Percentiles rank a stretch among this genome's conserved stretches.
These are phyloP conservation scores for Drosophila birchii DNA, from an alignment of 2,888 invertebrate species.

Conservation along the genomic window DNA sequence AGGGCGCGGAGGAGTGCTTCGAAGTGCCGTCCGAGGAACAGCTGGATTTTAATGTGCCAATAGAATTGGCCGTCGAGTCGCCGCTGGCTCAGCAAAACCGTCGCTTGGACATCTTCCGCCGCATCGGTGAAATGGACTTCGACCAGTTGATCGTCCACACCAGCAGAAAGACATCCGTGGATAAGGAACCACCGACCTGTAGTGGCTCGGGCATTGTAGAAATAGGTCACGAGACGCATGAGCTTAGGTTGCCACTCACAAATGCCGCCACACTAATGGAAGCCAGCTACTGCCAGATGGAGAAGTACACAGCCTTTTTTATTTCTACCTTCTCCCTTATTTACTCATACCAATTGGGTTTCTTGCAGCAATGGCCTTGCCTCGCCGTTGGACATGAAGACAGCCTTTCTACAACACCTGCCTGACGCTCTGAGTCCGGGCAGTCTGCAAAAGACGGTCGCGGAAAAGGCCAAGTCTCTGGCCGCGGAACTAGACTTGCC, in stretches of 20 bases:
- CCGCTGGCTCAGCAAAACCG: constrained; percentile 82
- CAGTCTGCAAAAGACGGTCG: constrained; percentile 89
- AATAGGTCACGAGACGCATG: constrained; percentile 79
- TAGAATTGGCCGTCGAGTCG: constrained; percentile 83
- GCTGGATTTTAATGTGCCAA: constrained; percentile 85
- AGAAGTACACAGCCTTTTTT: constrained; percentile 46
- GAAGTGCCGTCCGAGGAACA: constrained; percentile 88
- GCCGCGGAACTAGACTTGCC: constrained; percentile 79
- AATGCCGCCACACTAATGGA: constrained; percentile 85
- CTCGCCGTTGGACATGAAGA: constrained; percentile 68
- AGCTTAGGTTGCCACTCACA: constrained; percentile 53
- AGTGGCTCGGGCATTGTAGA: constrained; percentile 81
- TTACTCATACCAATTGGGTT: neutral
- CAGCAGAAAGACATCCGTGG: constrained; percentile 84
- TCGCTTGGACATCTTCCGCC: constrained; percentile 88
- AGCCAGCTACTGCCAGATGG: constrained; percentile 84
- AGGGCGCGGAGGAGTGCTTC: constrained; percentile 90
- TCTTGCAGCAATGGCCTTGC: constrained; percentile 56
- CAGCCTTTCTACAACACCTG: constrained; percentile 79
- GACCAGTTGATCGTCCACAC: constrained; percentile 89
- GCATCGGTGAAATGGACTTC: constrained; percentile 90
- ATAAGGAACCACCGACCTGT: constrained; percentile 33
- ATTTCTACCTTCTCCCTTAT: neutral
- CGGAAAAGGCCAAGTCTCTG: constrained; percentile 89
- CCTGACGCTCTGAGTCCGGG: constrained; percentile 87